Evolutionary conservation across 2,113 vertebrate species (phyloP).

Genomic region (Bolborhynchus lineola): DNA sequence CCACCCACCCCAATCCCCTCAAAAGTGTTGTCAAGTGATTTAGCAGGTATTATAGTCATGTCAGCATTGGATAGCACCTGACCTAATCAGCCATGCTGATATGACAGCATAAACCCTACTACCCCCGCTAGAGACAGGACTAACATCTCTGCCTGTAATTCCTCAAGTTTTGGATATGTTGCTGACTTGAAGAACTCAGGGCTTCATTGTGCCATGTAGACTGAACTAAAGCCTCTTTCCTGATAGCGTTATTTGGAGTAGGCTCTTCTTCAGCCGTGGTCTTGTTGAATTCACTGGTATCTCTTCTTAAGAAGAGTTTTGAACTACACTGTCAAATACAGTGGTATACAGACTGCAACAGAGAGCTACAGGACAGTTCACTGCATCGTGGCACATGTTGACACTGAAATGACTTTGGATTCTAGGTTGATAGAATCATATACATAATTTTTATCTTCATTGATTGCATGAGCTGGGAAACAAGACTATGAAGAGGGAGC

Average conservation of each 20-base stretch:
- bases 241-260: neutral
- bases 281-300: neutral
- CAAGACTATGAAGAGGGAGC: neutral
- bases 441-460: neutral
- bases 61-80: rapidly evolving
- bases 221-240: neutral
- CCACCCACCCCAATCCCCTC: neutral
- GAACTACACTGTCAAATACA: neutral
- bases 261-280: neutral
- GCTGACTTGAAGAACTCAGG: neutral
- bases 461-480: neutral
- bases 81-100: rapidly evolving
- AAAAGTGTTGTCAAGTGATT: neutral
- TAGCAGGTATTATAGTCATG: neutral
- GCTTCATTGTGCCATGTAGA: neutral
- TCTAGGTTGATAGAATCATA: neutral
- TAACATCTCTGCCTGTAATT: neutral
- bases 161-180: neutral
- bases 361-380: neutral
- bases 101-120: neutral
- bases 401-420: neutral
- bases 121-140: neutral
- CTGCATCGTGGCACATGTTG: neutral
- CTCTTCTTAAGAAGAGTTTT: neutral
- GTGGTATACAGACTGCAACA: neutral